These are phyloP conservation scores for Malurus splendens DNA, from an alignment of 2,797 vertebrate genomes.

Conservation along the genomic window DNA sequence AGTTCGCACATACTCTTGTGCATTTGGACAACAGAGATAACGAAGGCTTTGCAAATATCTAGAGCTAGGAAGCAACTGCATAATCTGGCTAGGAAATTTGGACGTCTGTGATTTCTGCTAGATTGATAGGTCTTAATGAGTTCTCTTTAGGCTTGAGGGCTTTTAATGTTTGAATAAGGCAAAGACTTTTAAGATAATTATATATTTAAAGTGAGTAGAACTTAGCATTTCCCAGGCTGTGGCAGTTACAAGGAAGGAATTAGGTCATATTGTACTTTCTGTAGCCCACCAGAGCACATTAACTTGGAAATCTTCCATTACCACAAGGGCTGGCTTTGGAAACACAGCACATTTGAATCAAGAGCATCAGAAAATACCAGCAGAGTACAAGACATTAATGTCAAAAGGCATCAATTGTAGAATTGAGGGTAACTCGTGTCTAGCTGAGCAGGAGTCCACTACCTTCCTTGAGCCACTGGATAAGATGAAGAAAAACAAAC, in stretches of 20 bases:
- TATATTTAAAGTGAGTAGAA: background rate
- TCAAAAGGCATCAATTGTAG: background rate
- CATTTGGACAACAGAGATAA: background rate
- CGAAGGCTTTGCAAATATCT: background rate
- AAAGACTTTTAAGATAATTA: slow-evolving; percentile 13
- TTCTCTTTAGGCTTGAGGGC: background rate
- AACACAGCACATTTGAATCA: background rate
- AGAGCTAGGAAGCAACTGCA: background rate
- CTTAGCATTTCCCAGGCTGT: background rate
- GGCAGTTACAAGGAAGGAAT: slow-evolving; percentile 31
- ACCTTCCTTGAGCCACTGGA: background rate
- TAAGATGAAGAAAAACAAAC: background rate
- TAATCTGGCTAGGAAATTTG: background rate
- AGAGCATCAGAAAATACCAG: background rate
- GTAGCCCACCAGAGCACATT: slow-evolving; percentile 12
- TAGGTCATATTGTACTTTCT: slow-evolving; percentile 51
- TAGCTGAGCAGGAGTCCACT: background rate
- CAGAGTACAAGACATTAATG: background rate
- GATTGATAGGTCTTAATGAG: background rate
- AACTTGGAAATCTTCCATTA: slow-evolving; percentile 38
- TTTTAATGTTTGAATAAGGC: background rate
- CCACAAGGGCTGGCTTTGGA: background rate
- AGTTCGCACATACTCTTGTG: background rate
- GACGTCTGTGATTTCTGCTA: background rate
- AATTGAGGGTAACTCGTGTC: background rate